These are phyloP conservation scores for Takifugu flavidus DNA, from an alignment of 2,113 vertebrate species.

Conservation along the genomic window DNA sequence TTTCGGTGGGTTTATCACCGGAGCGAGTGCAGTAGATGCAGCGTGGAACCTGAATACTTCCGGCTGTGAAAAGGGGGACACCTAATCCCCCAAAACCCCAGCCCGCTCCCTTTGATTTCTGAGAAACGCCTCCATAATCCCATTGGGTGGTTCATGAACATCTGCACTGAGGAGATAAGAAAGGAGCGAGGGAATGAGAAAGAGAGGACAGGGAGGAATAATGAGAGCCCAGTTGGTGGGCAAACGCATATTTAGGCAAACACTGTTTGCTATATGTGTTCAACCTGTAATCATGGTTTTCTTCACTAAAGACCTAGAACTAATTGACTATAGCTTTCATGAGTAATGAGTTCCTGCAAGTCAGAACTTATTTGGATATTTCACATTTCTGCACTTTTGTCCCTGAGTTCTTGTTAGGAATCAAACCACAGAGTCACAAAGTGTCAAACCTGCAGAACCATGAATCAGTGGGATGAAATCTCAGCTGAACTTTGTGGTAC, in stretches of 20 bases:
- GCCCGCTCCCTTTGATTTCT: slow-evolving; percentile 55
- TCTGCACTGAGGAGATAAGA: slow-evolving; percentile 61
- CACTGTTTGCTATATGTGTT: neutral
- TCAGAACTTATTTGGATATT: neutral
- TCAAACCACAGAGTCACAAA: too few relatives aligned
- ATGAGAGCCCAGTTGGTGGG: slow-evolving; percentile 8
- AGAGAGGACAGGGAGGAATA: slow-evolving; percentile 3
- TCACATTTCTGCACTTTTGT: neutral
- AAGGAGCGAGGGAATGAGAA: neutral
- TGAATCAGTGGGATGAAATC: neutral
- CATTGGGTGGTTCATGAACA: slow-evolving; percentile 44
- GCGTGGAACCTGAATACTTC: slow-evolving; percentile 31
- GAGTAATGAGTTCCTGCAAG: neutral
- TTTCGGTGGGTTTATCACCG: slow-evolving; percentile 29
- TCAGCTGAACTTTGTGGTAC: neutral
- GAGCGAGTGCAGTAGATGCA: slow-evolving; percentile 2
- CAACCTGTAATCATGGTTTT: neutral
- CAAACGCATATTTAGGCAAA: neutral
- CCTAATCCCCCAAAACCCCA: slow-evolving; percentile 52
- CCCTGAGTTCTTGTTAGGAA: too few relatives aligned
- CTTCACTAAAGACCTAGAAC: neutral
- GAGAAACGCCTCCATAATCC: slow-evolving; percentile 57
- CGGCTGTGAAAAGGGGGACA: slow-evolving; percentile 44
- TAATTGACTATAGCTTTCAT: neutral
- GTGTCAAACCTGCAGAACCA: too few relatives aligned